Percentiles rank a stretch among this genome's conserved stretches.
Conservation (phyloP, 2,888 invertebrate species). For the Eupithecia exiguata region DNA sequence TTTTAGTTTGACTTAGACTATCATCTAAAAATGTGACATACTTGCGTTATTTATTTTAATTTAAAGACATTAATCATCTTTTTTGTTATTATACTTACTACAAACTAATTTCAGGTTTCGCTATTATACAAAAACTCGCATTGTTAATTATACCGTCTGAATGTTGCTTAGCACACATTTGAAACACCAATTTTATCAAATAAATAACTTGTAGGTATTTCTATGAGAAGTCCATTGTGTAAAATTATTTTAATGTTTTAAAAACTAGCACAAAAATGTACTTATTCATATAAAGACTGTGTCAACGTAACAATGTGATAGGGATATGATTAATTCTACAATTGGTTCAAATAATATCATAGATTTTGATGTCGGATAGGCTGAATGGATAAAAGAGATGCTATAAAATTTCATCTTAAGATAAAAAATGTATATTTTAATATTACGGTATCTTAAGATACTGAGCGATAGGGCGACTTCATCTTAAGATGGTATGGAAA, state of each 20-base stretch:
- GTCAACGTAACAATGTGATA: neutral
- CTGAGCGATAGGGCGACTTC: too few species aligned
- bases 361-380: neutral
- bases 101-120: neutral
- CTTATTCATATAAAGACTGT: neutral
- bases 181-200: neutral
- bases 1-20: neutral
- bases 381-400: neutral
- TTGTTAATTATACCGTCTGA: neutral
- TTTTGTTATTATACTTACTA: neutral
- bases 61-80: neutral
- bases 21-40: neutral
- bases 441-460: too few species aligned
- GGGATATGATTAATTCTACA: neutral
- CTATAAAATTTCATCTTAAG: too few species aligned
- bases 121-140: neutral
- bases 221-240: neutral
- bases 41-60: neutral
- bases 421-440: too few species aligned
- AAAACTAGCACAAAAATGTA: slow-evolving; percentile 2
- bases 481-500: too few species aligned
- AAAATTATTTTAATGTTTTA: neutral
- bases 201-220: neutral
- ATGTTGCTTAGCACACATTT: neutral
- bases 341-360: neutral